Base-by-base conservation (phyloP, 2,797 vertebrate genomes). In the Thalassophryne amazonica region DNA sequence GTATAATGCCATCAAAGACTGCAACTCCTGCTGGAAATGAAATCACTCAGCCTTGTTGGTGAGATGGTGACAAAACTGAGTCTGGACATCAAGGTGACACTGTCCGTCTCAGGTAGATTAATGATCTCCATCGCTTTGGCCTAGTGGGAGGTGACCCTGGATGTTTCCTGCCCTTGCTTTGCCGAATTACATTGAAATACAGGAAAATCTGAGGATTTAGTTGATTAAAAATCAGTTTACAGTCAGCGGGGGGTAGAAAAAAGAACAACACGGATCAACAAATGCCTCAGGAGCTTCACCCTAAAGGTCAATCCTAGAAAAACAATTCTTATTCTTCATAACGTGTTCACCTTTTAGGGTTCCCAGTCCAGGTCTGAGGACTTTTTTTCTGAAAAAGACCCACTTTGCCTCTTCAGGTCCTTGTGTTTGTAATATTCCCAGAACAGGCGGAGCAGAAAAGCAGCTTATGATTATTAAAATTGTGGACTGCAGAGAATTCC, bases 381-480 rank as follows among this genome's bases (percentile, higher is more conserved):
- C 13, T 48, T 62, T 67, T 59, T 52, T 66, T 47, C 55, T 60
- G 65, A 60, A 49, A 64, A 29, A 20, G 49, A 25, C 51, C 16
- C 2, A 8, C 23, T n/a, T 10, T 37, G 52, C 56, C 43, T 64
- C 54, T 25, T 18, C 46, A 66, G 49, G 61, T 70, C 60, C 73
- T 57, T 23, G 6, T 66, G 46, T 61, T 42, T 78, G 77, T 81
- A 21, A 73, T 80, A 72, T 70, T 73, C 72, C 58, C 65, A 28
- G 66, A 78, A 59, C 80, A 73, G 73, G 69, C 77, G 33, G 78
- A 73, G 65, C 58, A 84, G 82, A 84, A 89, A 91, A 90, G 86
- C 88, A 85, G 85, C 86, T 88, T 88, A 88, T 50, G 77, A 75
- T 88, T 85, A 90, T 87, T 86, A 86, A 83, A 83, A 80, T 73